Base-by-base conservation (phyloP, 2,888 invertebrate species). In the Andricus curvator region DNA sequence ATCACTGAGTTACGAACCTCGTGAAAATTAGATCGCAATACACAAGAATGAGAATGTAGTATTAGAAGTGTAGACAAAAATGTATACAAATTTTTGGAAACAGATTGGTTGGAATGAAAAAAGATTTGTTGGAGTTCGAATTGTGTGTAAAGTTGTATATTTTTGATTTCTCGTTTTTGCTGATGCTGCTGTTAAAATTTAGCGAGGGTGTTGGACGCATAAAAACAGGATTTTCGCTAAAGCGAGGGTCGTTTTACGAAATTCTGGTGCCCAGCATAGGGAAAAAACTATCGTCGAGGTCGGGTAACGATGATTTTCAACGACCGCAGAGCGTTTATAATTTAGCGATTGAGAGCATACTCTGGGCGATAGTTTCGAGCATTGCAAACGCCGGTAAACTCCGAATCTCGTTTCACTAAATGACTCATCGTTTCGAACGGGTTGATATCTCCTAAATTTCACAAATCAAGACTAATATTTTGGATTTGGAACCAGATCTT, bases 261-360 rank as follows among this genome's bases (percentile, higher is more conserved):
- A 56, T 56, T 70, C 33, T 51, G n/a, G 33, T 74, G n/a, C 25
- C 13, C 4, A 22, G 22, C 11, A 13, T 8, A 25, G 22, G 60
- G 25, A 22, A 22, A 62, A 62, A 22, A 62, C 60, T 62, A 62
- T 62, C 2, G 70, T 33, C 13, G 25, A 48, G 33, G 20, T 48
- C 17, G 2, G 41, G 44, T 48, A 68, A 68, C 68, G 68, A 68
- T 11, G 44, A 20, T 22, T 70, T n/a, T 20, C 51, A 48, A 56
- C 70, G 70, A 70, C 51, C 68, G 29, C 41, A 22, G 13, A 67
- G 44, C 60, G 70, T 15, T 70, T 17, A 51, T 70, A 62, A 25
- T 62, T n/a, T 25, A 70, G 25, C 20, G 29, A 48, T 70, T 70
- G 29, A 70, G 48, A 70, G 48, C 5, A 51, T 29, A 51, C 70